These are phyloP conservation scores for Melanophora roralis DNA, from an alignment of 2,888 invertebrate genomes.

Conservation along the genomic window DNA sequence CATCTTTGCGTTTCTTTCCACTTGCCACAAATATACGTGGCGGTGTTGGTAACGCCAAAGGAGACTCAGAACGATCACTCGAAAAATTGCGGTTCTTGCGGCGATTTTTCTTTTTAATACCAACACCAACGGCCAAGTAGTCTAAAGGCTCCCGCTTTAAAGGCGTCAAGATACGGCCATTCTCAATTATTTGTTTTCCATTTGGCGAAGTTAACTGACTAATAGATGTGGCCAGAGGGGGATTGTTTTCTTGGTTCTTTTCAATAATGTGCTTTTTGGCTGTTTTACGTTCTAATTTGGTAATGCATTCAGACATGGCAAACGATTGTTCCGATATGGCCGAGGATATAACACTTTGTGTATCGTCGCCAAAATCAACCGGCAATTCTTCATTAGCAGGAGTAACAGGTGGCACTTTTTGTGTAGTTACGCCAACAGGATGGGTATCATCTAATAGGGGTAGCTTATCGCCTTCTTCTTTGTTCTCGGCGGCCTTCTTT, in stretches of 20 bases:
- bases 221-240: conserved; percentile 65
- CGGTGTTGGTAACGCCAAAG: conserved; percentile 81
- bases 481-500: conserved; percentile 89
- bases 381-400: conserved; percentile 83
- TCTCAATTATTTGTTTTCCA: conserved; percentile 71
- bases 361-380: conserved; percentile 79
- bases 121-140: conserved; percentile 82
- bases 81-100: conserved; percentile 80
- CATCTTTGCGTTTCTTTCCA: conserved; percentile 79
- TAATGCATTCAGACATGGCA: conserved; percentile 83
- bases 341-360: conserved; percentile 86
- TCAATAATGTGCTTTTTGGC: conserved; percentile 74
- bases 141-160: conserved; percentile 86
- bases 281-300: conserved; percentile 79
- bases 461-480: conserved; percentile 87
- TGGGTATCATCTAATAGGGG: conserved; percentile 84
- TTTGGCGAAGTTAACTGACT: conserved; percentile 61
- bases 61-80: conserved; percentile 83
- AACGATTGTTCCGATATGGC: conserved; percentile 85
- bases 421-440: conserved; percentile 63
- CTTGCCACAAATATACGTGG: conserved; percentile 82
- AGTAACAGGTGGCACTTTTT: conserved; percentile 83
- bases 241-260: conserved; percentile 75
- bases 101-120: conserved; percentile 85
- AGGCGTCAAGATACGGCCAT: conserved; percentile 80